Base-by-base conservation (phyloP, 1,140 invertebrate genomes). In the Hylaeus anthracinus region DNA sequence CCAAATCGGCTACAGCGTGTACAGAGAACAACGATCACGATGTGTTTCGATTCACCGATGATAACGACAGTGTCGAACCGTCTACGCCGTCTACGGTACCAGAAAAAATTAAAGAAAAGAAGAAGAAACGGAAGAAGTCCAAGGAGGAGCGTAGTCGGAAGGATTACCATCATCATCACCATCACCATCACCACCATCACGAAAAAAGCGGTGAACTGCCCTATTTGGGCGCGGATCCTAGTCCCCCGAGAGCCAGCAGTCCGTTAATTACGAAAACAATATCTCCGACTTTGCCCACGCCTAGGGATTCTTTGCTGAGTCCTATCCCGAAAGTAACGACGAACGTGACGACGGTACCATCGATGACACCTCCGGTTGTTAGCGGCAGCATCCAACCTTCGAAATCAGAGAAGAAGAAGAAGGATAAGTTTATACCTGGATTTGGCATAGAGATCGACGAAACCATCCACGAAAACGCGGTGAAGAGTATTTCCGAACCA, bases 101-200 rank as follows among this genome's bases (percentile, higher is more conserved):
- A 15, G 94, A 95, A 14, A 95, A 94, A 79, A 92, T 94, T 37
- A 96, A 96, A 86, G 96, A 97, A 82, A 97, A 96, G 89, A 97
- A 96, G 89, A 97, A 97, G 91, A 97, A 97, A 87, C 95, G 97
- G 69, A 97, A 97, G 88, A 96, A 96, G 86, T 97, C 95, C 39
- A 97, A 96, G 88, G 97, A 97, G 86, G 96, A 97, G 76, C 95
- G 95, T 72, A 95, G 93, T 83, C 93, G 95, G n/a, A 95, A 95
- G 87, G 94, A 95, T 55, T 95, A 96, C 87, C 95, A 96, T 81
- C 95, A 96, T 79, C 94, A 95, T 89, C 94, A 94, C 77, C 95
- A 95, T 84, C 94, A 95, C 86, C 94, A 94, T 53, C 94, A 94
- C 64, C 94, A 94, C 74, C 91, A 92, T 90, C 90, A 92, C 26